Conservation (phyloP, 1,140 invertebrate species). For the Leguminivora glycinivorella region DNA sequence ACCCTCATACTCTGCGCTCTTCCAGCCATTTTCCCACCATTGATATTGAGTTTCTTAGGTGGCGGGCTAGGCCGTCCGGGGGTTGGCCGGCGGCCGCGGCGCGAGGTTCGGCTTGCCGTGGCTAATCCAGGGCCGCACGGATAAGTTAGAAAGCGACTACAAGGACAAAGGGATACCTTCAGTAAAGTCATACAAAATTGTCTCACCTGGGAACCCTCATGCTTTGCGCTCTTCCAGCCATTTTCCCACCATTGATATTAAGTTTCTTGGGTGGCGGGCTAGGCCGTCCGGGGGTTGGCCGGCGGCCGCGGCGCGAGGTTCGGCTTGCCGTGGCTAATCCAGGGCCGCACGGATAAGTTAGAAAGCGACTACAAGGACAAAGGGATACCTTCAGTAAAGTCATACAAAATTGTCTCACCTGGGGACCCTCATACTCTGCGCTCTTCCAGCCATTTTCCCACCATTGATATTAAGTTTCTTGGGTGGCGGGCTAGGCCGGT, state of each 20-base stretch:
- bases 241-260: conserved; percentile 68
- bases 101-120: too few relatives aligned
- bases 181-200: too few relatives aligned
- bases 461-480: conserved; percentile 75
- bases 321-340: conserved; percentile 78
- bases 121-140: too few relatives aligned
- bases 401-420: conserved; percentile 50
- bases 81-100: conserved; percentile 28
- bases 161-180: too few relatives aligned
- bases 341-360: conserved; percentile 58
- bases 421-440: conserved; percentile 79
- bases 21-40: conserved; percentile 70
- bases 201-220: conserved; percentile 75
- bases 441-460: conserved; percentile 71
- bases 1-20: conserved; percentile 79
- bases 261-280: conserved; percentile 74
- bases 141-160: too few relatives aligned
- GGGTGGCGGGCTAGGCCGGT: conserved; percentile 69
- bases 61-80: conserved; percentile 71
- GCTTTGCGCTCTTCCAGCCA: conserved; percentile 77
- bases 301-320: too few relatives aligned
- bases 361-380: too few relatives aligned
- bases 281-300: conserved; percentile 59
- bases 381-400: too few relatives aligned
- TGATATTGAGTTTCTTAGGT: conserved; percentile 72